Conservation (phyloP, 1,140 invertebrate genomes). For the Lucilia cuprina region DNA sequence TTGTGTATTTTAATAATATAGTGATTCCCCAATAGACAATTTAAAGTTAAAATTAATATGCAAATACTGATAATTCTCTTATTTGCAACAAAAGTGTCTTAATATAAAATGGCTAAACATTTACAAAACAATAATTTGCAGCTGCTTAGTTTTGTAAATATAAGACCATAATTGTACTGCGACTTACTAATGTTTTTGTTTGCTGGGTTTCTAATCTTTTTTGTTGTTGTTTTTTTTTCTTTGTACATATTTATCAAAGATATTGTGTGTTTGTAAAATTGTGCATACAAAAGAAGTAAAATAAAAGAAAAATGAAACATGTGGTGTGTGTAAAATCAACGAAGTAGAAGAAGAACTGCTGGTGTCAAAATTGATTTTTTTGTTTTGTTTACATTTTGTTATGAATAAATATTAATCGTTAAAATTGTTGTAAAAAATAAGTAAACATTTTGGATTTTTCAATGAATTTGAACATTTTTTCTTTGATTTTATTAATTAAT, state of each 20-base stretch:
- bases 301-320: not conserved
- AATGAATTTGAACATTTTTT: too few relatives aligned
- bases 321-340: not conserved
- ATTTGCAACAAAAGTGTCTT: too few relatives aligned
- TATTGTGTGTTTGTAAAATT: not conserved
- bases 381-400: not conserved
- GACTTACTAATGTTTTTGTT: not conserved
- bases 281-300: not conserved
- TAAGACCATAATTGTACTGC: too few relatives aligned
- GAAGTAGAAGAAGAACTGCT: not conserved
- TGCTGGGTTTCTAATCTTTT: not conserved
- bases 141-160: too few relatives aligned
- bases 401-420: not conserved
- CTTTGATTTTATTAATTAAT: too few relatives aligned
- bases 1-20: not conserved
- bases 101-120: too few relatives aligned
- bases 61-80: too few relatives aligned
- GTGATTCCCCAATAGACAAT: not conserved
- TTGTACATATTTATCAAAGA: too few relatives aligned
- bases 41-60: not conserved
- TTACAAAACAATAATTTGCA: too few relatives aligned
- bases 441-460: not conserved
- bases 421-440: not conserved
- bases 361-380: not conserved
- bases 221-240: not conserved